Evolutionary conservation across 2,797 vertebrate genomes (phyloP).

Genomic region (Meda fulgida): DNA sequence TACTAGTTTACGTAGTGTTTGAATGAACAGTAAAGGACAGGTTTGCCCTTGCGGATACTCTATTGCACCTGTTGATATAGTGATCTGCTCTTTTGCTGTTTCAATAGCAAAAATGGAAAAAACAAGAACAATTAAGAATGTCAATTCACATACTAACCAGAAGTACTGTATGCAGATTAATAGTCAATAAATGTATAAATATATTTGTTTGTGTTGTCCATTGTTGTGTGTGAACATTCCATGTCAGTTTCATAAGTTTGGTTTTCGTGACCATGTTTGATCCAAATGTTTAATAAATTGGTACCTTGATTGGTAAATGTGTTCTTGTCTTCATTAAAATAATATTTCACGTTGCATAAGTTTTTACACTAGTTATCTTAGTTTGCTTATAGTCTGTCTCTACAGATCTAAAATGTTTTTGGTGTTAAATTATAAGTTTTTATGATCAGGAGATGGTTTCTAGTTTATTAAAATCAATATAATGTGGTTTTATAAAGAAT

Average conservation of each 20-base stretch:
- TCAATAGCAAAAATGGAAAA: background rate
- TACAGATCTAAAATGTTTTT: background rate
- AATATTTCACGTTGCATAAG: background rate
- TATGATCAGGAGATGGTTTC: background rate
- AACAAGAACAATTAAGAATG: background rate
- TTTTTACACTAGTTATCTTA: background rate
- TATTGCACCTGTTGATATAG: background rate
- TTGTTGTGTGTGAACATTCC: slow-evolving; percentile 42
- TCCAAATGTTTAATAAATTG: slow-evolving; percentile 56
- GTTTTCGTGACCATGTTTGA: slow-evolving; percentile 42
- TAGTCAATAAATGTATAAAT: background rate
- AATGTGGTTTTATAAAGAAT: background rate
- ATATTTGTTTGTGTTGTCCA: slow-evolving; percentile 4
- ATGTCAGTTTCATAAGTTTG: slow-evolving; percentile 23
- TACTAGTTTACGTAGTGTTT: slow-evolving; percentile 33
- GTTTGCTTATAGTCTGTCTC: background rate
- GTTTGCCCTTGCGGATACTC: background rate
- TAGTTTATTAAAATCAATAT: background rate
- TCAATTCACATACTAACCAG: slow-evolving; percentile 19
- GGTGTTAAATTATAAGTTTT: background rate
- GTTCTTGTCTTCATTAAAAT: slow-evolving; percentile 17
- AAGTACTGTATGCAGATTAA: slow-evolving; percentile 37
- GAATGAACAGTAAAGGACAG: background rate
- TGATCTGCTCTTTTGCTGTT: background rate
- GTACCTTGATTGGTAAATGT: slow-evolving; percentile 4